Conservation (phyloP, 2,797 vertebrate genomes). For the Eulemur rubriventer region DNA sequence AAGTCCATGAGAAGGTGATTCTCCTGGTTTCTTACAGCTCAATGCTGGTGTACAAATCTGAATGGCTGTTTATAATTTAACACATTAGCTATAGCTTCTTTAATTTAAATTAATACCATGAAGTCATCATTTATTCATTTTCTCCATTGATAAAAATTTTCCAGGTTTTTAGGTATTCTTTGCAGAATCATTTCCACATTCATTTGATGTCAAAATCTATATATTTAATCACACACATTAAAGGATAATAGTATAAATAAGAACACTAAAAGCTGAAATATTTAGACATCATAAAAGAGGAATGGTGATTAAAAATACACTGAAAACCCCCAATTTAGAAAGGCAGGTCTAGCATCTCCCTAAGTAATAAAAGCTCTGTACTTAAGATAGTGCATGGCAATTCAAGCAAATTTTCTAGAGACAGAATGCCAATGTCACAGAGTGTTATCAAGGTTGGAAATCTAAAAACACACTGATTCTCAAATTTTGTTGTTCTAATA, state of each 20-base stretch:
- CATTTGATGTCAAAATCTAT: not conserved
- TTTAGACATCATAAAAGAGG: not conserved
- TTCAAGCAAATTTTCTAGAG: not conserved
- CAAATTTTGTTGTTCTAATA: not conserved
- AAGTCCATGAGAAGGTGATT: not conserved
- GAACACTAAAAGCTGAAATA: slow-evolving; percentile 32
- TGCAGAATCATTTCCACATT: slow-evolving; percentile 21
- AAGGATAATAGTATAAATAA: not conserved
- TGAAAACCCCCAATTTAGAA: not conserved
- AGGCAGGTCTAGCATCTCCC: not conserved
- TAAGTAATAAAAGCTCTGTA: not conserved
- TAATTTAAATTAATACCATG: slow-evolving; percentile 3
- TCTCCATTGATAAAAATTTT: not conserved
- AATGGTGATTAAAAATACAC: not conserved
- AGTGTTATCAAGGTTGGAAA: not conserved
- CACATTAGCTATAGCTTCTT: not conserved
- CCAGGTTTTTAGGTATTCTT: not conserved
- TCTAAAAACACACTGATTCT: not conserved
- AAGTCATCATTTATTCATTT: not conserved
- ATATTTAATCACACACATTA: not conserved
- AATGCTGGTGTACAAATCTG: not conserved
- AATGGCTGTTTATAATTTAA: not conserved
- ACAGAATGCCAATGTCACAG: not conserved
- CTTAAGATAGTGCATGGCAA: not conserved
- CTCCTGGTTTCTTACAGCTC: not conserved